Evolutionary conservation across 2,113 vertebrate species (phyloP).

Genomic region (Larimichthys polyactis): DNA sequence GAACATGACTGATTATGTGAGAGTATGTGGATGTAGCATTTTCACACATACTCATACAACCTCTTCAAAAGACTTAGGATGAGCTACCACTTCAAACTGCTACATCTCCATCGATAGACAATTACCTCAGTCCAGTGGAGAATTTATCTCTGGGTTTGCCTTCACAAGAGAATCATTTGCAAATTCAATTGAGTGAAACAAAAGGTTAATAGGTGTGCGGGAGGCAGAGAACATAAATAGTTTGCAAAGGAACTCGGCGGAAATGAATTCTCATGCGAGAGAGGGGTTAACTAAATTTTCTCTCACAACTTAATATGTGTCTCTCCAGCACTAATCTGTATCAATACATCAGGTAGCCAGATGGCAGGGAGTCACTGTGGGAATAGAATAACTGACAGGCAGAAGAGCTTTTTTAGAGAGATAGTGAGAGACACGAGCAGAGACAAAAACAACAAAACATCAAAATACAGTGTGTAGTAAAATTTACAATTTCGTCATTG

Average conservation of each 20-base stretch:
- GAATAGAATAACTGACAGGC: conserved; percentile 57
- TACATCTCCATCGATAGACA: conserved; percentile 55
- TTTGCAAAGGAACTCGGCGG: conserved; percentile 41
- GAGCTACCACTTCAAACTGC: conserved; percentile 33
- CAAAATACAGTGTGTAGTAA: not conserved
- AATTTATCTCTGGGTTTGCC: conserved; percentile 56
- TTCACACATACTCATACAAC: conserved; percentile 15
- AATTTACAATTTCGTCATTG: not conserved
- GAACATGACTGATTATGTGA: conserved; percentile 32
- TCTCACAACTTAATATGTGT: conserved; percentile 25
- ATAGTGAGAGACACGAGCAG: not conserved
- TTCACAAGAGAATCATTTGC: conserved; percentile 57
- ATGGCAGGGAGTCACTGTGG: conserved; percentile 50
- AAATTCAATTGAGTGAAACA: conserved; percentile 65
- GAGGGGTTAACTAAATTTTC: conserved; percentile 57
- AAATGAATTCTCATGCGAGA: conserved; percentile 48
- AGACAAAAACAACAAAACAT: not conserved
- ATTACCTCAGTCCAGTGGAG: conserved; percentile 46
- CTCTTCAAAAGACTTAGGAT: conserved; percentile 27
- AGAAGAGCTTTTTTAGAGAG: conserved; percentile 51
- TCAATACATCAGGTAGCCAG: conserved; percentile 55
- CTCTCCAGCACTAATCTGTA: conserved; percentile 53
- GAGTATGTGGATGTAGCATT: conserved; percentile 14
- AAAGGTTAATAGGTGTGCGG: conserved; percentile 69
- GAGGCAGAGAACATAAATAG: conserved; percentile 50